These are phyloP conservation scores for Serranus cabrilla DNA, from an alignment of 2,797 vertebrate genomes.

Conservation along the genomic window DNA sequence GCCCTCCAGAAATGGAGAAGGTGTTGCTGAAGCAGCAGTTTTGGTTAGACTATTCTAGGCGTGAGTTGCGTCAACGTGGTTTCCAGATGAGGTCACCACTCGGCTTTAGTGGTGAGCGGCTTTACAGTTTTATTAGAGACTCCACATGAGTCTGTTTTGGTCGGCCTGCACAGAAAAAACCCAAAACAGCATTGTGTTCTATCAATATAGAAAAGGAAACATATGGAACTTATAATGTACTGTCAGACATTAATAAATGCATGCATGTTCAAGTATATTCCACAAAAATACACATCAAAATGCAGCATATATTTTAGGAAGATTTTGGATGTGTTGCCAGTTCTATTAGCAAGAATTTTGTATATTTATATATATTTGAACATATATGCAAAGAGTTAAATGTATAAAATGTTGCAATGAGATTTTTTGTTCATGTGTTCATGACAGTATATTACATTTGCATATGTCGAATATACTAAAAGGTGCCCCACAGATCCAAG, in stretches of 20 bases:
- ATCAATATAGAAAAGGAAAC: slow-evolving; percentile 22
- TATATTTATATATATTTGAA: slow-evolving; percentile 44
- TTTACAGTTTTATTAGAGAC: slow-evolving; percentile 60
- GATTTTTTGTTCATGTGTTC: background rate
- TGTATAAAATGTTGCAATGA: background rate
- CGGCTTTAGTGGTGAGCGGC: slow-evolving; percentile 27
- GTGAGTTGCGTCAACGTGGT: slow-evolving; percentile 18
- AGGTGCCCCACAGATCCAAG: background rate
- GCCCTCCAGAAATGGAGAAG: slow-evolving; percentile 9
- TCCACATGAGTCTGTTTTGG: slow-evolving; percentile 28
- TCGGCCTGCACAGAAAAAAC: slow-evolving; percentile 33
- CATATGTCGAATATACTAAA: slow-evolving; percentile 42
- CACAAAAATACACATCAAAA: background rate
- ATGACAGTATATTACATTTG: slow-evolving; percentile 58
- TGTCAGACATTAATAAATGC: slow-evolving; percentile 29
- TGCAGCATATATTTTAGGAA: background rate
- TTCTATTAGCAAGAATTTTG: background rate
- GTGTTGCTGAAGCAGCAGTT: slow-evolving; percentile 35
- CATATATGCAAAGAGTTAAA: slow-evolving; percentile 6
- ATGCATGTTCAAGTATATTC: slow-evolving; percentile 37
- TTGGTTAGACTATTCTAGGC: slow-evolving; percentile 52
- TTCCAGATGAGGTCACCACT: slow-evolving; percentile 67
- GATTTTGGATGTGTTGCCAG: background rate
- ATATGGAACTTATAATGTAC: slow-evolving; percentile 51
- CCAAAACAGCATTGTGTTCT: background rate